phyloP scores from a whole-genome alignment of 2,888 invertebrate genomes.

The Rhingia campestris region DNA sequence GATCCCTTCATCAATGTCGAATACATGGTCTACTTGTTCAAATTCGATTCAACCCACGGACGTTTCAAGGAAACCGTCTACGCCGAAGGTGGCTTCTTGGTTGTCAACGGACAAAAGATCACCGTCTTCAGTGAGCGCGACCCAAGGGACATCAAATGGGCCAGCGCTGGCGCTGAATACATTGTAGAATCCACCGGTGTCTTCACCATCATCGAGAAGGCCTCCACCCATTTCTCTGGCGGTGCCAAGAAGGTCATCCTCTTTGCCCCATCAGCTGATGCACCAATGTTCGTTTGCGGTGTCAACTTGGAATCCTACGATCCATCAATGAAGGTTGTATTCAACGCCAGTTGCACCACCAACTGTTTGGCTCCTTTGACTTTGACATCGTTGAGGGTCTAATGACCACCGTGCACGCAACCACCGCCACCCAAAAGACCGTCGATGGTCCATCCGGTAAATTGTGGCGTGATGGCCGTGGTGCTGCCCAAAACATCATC shows the following conservation, averaged over 20 bases:
- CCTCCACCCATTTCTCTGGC: slow-evolving; percentile 94
- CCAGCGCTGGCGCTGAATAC: slow-evolving; percentile 94
- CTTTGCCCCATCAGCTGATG: slow-evolving; percentile 99
- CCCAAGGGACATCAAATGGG: slow-evolving; percentile 80
- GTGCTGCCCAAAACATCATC: slow-evolving; percentile 99
- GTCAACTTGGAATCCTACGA: slow-evolving; percentile 97
- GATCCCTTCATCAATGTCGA: slow-evolving; percentile 99
- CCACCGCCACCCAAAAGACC: slow-evolving; percentile 99
- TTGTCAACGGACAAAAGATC: slow-evolving; percentile 96
- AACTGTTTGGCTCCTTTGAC: slow-evolving; percentile 98
- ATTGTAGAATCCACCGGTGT: slow-evolving; percentile 99
- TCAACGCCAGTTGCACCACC: slow-evolving; percentile 99
- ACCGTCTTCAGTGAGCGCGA: slow-evolving; percentile 82
- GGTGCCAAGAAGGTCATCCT: slow-evolving; percentile 99
- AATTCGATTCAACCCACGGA: slow-evolving; percentile 99
- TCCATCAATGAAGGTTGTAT: slow-evolving; percentile 92
- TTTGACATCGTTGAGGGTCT: slow-evolving; percentile 97
- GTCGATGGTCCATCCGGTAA: slow-evolving; percentile 97
- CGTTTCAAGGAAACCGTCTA: slow-evolving; percentile 95
- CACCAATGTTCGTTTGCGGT: slow-evolving; percentile 99
- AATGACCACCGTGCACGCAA: slow-evolving; percentile 98
- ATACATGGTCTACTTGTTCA: slow-evolving; percentile 99
- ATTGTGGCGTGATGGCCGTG: slow-evolving; percentile 99
- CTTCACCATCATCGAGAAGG: slow-evolving; percentile 98
- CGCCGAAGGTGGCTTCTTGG: slow-evolving; percentile 89